Conservation (phyloP, 2,113 vertebrate species). For the Macrotus californicus region DNA sequence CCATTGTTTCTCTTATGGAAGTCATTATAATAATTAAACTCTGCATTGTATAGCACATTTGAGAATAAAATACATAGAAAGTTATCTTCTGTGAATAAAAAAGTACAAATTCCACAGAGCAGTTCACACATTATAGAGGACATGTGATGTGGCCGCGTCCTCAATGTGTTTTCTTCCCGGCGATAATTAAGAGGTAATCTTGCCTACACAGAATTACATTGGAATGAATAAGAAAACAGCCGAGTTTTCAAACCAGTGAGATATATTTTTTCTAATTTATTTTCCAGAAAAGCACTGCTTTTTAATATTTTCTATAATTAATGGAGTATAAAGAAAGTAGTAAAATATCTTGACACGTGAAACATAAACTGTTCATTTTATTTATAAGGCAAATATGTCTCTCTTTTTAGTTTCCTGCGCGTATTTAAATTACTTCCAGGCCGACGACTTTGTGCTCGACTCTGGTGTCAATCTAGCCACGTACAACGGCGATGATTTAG, state of each 20-base stretch:
- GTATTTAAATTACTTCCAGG: not conserved
- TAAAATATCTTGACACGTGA: not conserved
- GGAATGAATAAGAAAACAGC: conserved; percentile 19
- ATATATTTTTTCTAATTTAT: not conserved
- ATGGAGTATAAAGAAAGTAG: not conserved
- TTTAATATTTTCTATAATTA: conserved; percentile 32
- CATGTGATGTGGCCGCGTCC: not conserved
- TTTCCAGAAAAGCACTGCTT: not conserved
- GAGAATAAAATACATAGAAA: conserved; percentile 26
- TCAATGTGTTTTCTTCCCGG: not conserved
- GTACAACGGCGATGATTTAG: not conserved
- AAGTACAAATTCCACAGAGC: not conserved
- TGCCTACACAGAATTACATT: not conserved
- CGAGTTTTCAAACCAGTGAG: not conserved
- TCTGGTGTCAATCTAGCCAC: not conserved
- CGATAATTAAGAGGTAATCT: conserved; percentile 16
- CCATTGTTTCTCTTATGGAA: conserved; percentile 27
- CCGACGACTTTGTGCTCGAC: not conserved
- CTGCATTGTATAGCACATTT: not conserved
- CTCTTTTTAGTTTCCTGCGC: not conserved
- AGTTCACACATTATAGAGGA: not conserved
- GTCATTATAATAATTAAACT: conserved; percentile 39
- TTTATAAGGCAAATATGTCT: not conserved
- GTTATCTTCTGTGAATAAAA: not conserved
- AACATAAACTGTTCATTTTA: not conserved